A percentile compares a stretch with the other conserved stretches of the same genome.
phyloP scores from a whole-genome alignment of 2,113 vertebrate species.

The Podarcis cretensis region DNA sequence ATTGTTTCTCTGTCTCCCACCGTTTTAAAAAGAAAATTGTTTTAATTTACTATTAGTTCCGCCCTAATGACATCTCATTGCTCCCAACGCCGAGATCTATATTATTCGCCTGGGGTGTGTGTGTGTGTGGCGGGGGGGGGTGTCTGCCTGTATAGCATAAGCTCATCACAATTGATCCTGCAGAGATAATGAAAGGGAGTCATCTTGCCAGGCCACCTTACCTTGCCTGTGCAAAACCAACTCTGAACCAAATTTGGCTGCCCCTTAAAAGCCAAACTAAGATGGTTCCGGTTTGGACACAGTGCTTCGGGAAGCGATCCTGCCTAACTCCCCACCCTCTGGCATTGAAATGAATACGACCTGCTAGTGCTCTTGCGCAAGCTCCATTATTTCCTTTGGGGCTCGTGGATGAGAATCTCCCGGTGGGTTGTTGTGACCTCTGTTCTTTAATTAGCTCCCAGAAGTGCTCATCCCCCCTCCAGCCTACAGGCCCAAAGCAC shows the following conservation, averaged over 20 bases:
- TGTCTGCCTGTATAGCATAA: not conserved
- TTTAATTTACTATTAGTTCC: not conserved
- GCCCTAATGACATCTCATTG: not conserved
- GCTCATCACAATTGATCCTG: too few relatives aligned
- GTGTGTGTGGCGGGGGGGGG: not conserved
- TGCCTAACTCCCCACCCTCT: too few relatives aligned
- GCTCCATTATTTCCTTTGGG: not conserved
- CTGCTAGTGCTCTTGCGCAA: not conserved
- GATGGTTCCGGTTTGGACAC: not conserved
- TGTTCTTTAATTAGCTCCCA: not conserved
- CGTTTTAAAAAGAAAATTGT: slow-evolving; percentile 8
- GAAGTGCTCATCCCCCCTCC: not conserved
- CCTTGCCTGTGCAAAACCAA: not conserved
- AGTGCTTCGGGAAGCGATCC: not conserved
- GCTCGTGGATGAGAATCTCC: not conserved
- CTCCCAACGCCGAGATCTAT: not conserved
- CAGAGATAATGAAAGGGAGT: not conserved
- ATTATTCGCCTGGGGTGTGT: not conserved
- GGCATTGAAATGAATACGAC: not conserved
- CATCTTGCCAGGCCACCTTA: too few relatives aligned
- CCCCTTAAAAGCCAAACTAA: too few relatives aligned
- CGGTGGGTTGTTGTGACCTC: not conserved
- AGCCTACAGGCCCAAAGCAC: not conserved
- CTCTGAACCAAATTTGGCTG: not conserved
- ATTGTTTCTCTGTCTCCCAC: not conserved